Percentiles rank a stretch among this genome's conserved stretches.
phyloP scores from a whole-genome alignment of 2,113 vertebrate species.

The Psilopsiagon aymara region DNA sequence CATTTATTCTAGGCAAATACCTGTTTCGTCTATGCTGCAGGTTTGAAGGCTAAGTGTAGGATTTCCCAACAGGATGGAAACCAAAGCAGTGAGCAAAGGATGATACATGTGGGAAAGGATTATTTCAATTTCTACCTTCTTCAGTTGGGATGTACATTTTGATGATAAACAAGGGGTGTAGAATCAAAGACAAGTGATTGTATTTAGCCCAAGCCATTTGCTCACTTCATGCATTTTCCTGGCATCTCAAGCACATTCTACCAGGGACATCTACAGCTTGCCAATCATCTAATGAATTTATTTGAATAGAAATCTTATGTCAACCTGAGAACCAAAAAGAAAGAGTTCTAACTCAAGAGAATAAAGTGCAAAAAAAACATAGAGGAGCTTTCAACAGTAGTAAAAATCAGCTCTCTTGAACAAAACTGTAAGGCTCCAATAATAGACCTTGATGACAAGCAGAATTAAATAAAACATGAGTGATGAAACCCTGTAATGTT shows the following conservation, averaged over 20 bases:
- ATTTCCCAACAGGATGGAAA: background rate
- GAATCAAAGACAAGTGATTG: background rate
- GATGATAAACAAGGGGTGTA: background rate
- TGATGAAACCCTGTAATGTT: conserved; percentile 80
- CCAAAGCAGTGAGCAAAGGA: background rate
- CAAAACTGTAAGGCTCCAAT: conserved; percentile 72
- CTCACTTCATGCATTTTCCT: background rate
- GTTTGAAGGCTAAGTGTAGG: background rate
- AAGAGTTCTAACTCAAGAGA: conserved; percentile 35
- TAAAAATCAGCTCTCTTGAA: conserved; percentile 71
- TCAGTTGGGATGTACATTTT: background rate
- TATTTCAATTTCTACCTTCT: background rate
- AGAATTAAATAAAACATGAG: conserved; percentile 82
- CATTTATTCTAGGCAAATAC: background rate
- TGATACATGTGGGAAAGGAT: background rate
- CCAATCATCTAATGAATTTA: conserved; percentile 44
- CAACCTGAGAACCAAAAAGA: conserved; percentile 25
- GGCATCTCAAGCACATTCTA: background rate
- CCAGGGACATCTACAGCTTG: background rate
- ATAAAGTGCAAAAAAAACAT: conserved; percentile 56
- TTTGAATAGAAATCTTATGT: conserved; percentile 39
- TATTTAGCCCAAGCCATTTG: background rate
- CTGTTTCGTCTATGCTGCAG: background rate
- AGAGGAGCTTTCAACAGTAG: conserved; percentile 71
- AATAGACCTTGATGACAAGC: conserved; percentile 81